A percentile compares a stretch with the other conserved stretches of the same genome.
These are phyloP conservation scores for Cassiopea xamachana DNA, from an alignment of 30 jellyfish, hydroid and myxozoan genomes.

Conservation along the genomic window DNA sequence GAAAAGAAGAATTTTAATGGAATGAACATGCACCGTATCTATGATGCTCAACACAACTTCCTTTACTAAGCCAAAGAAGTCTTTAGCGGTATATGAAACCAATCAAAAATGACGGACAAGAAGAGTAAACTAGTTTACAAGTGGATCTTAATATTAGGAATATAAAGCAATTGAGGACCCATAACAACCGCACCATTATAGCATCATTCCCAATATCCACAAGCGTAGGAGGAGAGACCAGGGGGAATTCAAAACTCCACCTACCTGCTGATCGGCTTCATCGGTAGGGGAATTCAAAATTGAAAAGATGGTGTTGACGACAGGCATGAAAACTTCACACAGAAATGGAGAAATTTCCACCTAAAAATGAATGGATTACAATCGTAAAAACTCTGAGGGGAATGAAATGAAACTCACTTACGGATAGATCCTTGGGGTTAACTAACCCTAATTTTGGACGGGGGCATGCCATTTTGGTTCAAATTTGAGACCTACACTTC, in stretches of 20 bases:
- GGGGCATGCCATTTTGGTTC: too few species aligned
- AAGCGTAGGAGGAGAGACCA: too few species aligned
- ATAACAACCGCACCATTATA: not conserved
- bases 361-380: conserved; percentile 30
- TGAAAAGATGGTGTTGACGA: conserved; percentile 87
- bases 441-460: too few species aligned
- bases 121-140: not conserved
- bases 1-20: not conserved
- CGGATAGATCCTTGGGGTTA: too few species aligned
- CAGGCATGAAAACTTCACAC: conserved; percentile 87
- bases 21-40: not conserved
- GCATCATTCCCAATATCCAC: too few species aligned
- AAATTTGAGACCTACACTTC: too few species aligned
- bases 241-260: not conserved
- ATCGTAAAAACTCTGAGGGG: too few species aligned
- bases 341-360: conserved; percentile 84
- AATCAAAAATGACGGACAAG: not conserved
- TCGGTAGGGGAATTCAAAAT: conserved; percentile 81
- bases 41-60: not conserved
- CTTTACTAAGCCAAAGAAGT: not conserved
- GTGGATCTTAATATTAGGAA: not conserved
- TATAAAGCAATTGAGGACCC: not conserved
- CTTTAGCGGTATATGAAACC: not conserved
- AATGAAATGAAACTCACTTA: too few species aligned
- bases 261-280: conserved; percentile 82